Evolutionary conservation across 2,888 invertebrate species (phyloP), one percentile per base, ranked within the genome.

Genomic region (Campoletis raptor): DNA sequence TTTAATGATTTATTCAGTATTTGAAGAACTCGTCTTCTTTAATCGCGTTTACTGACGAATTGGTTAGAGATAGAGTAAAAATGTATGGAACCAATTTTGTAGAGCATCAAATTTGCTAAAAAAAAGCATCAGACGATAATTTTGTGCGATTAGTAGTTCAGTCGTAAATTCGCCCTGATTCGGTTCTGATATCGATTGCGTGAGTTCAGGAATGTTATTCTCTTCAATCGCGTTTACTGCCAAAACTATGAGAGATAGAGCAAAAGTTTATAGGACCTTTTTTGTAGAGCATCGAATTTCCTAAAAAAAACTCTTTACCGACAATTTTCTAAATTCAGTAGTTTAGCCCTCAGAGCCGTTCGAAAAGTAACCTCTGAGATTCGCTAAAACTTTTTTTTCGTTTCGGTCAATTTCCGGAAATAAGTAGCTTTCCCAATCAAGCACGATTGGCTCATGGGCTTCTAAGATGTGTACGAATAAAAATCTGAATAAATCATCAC

Each of bases 371-470:
- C 0, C 30, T 61, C 18, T 48, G 30, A 24, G 30, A 30, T 30
- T 30, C 6, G 0, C 15, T 30, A 12, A 1, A 15, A 61, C 7
- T 61, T 61, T 30, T 4, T 2, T 2, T 37, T n/a, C 0, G 5
- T 40, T 67, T 37, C 40, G 10, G 37, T 40, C 9, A 8, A 67
- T 30, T 30, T 40, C n/a, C 30, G 9, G 18, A 45, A 36, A 21
- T 64, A 48, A 77, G 45, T n/a, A 30, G 30, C 76, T 77, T 45
- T 36, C 76, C 45, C 36, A 37, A 66, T 81, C 12, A 45, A 10
- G 82, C 74, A 76, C 70, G 76, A 86, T 73, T 77, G 30, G 80
- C 83, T 78, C 78, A 81, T 81, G 81, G 69, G 36, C 48, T 78
- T 81, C 83, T 80, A 86, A 61, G 72, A 86, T 83, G 79, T 67